Evolutionary conservation across 2,888 invertebrate genomes (phyloP).

Genomic region (Dusona sp.): DNA sequence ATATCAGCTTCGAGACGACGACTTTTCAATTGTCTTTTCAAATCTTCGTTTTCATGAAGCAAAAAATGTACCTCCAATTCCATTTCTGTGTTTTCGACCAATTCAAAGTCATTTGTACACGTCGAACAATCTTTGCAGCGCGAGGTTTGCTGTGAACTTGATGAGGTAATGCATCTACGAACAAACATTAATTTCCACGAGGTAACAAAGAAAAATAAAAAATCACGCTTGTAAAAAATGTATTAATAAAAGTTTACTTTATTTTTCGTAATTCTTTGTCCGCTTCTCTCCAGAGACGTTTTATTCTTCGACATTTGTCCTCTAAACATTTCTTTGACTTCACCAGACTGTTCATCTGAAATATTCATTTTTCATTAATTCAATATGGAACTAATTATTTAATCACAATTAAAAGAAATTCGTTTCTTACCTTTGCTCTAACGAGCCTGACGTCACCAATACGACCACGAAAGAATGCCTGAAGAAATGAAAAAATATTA

Average conservation of each 20-base stretch:
- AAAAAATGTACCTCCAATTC: constrained; percentile 64
- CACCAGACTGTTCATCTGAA: constrained; percentile 73
- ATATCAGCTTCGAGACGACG: constrained; percentile 76
- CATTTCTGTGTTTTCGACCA: constrained; percentile 52
- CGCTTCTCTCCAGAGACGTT: constrained; percentile 72
- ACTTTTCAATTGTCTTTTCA: constrained; percentile 74
- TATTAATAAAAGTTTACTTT: constrained; percentile 69
- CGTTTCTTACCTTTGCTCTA: constrained; percentile 74
- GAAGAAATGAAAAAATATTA: constrained; percentile 13
- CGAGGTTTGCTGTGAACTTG: not conserved
- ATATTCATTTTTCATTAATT: constrained; percentile 1
- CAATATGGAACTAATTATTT: not conserved
- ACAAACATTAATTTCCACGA: not conserved
- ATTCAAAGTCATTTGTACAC: constrained; percentile 40
- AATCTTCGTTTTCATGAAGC: constrained; percentile 73
- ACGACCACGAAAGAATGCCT: constrained; percentile 72
- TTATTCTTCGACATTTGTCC: constrained; percentile 69
- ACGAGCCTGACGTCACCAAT: constrained; percentile 70
- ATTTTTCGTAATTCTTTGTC: constrained; percentile 72
- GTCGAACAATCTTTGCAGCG: constrained; percentile 51
- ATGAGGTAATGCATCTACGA: constrained; percentile 34
- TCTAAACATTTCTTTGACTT: constrained; percentile 73
- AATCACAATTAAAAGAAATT: not conserved
- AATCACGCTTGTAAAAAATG: not conserved
- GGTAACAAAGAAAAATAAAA: not conserved